These are phyloP conservation scores for Platycercus adscitus DNA, from an alignment of 2,113 vertebrate genomes.

Conservation along the genomic window DNA sequence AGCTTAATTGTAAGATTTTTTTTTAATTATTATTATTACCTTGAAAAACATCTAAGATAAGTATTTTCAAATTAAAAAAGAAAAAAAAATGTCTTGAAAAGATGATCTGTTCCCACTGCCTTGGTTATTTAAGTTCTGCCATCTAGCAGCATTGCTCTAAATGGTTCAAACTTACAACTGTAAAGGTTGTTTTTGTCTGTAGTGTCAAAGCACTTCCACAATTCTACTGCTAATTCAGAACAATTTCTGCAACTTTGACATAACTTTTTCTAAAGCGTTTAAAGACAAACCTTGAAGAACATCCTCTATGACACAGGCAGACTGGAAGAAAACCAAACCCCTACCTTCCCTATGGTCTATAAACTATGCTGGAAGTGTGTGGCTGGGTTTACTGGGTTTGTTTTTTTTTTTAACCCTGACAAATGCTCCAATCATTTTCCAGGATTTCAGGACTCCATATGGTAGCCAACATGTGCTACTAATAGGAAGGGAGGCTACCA, in stretches of 20 bases:
- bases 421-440: background rate
- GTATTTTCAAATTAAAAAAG: background rate
- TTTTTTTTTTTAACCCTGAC: background rate
- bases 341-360: background rate
- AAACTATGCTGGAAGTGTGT: rapidly evolving
- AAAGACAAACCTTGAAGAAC: background rate
- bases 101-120: background rate
- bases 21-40: background rate
- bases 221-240: background rate
- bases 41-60: background rate
- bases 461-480: background rate
- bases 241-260: background rate
- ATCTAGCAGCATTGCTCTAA: background rate
- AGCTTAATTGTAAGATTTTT: background rate
- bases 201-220: background rate
- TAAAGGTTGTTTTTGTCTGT: background rate
- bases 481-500: background rate
- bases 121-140: background rate
- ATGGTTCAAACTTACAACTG: background rate
- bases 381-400: background rate
- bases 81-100: background rate
- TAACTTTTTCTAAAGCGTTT: background rate
- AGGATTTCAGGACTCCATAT: background rate
- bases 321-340: background rate
- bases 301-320: background rate